phyloP scores from a whole-genome alignment of 1,140 invertebrate species.

The Alviniconcha marisindica region DNA sequence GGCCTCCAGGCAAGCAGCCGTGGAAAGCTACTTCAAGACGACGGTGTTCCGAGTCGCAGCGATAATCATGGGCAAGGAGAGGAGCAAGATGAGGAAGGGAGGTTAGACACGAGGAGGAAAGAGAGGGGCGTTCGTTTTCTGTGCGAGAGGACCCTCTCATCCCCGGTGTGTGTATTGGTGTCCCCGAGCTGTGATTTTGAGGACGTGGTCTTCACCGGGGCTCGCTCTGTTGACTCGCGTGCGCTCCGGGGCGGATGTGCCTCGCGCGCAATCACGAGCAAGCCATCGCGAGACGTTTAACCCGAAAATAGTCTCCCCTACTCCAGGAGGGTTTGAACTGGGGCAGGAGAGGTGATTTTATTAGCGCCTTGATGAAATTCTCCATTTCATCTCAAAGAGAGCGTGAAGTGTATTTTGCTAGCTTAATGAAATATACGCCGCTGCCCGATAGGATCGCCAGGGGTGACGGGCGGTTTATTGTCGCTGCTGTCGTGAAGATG shows the following conservation, averaged over 20 bases:
- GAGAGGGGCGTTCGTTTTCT: no score
- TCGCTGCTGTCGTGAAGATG: constrained; percentile 15
- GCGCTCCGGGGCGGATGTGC: constrained; percentile 33
- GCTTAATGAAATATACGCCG: constrained; percentile 48
- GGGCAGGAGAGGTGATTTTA: constrained; percentile 34
- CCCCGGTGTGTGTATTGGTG: not conserved
- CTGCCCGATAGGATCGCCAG: constrained; percentile 23
- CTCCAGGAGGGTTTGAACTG: constrained; percentile 26
- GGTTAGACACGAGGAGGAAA: constrained; percentile 18
- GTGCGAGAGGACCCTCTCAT: no score
- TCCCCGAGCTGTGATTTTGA: constrained; percentile 12
- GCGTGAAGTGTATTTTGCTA: constrained; percentile 49
- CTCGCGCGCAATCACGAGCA: constrained; percentile 28
- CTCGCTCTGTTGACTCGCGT: constrained; percentile 40
- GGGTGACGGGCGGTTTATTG: constrained; percentile 24
- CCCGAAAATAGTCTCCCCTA: constrained; percentile 38
- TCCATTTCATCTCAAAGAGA: constrained; percentile 45
- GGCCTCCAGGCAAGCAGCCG: not conserved
- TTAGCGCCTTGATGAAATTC: constrained; percentile 47
- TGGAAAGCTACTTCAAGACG: not conserved
- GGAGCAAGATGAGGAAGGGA: not conserved
- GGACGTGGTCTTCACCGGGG: constrained; percentile 6
- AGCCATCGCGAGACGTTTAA: constrained; percentile 35
- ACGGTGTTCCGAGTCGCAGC: not conserved
- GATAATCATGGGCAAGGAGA: not conserved